Evolutionary conservation across 2,113 vertebrate genomes (phyloP), one percentile per base, ranked within the genome.

Genomic region (Mus pahari): DNA sequence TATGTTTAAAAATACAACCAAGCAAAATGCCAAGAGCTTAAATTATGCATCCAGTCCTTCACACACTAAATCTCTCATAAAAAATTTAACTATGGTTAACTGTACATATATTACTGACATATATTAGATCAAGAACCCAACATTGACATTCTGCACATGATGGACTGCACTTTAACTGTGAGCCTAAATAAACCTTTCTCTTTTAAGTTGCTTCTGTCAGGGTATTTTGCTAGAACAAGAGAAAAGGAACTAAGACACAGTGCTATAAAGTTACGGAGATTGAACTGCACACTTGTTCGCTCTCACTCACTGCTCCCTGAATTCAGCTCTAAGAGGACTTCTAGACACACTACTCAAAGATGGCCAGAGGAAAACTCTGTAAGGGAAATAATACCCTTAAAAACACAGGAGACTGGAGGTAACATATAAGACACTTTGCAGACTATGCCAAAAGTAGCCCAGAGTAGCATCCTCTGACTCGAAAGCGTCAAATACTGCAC

Each of bases 1-100:
- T 91, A 89, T 42, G n/a, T 97, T 90, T 91, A 92, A 91, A 95
- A 87, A 94, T 28, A 83, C 62, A 96, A 84, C 50, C 42, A 83
- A 94, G 48, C 7, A 45, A 68, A 89, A 96, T 68, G 60, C 1
- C 53, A 14, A 12, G 42, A 86, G 42, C n/a, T 96, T 96, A 79
- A 94, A 93, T 33, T 93, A 94, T 71, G 33, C 28, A 83, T 81
- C 78, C 75, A n/a, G 48, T 9, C 53, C 66, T 95, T 95, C 26
- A 90, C 48, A 84, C 24, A 62, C 45, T 87, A 87, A 96, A 94
- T 81, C 88, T 7, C 53, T 74, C 81, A 36, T 75, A 36, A 31
- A 89, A 62, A 84, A 9, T 16, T 13, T 50, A 53, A 87, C 12
- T 81, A 77, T 31, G 60, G 7, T 31, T 87, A 93, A 88, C 58